phyloP scores from a whole-genome alignment of 2,888 invertebrate genomes.

The Ormyrus nitidulus region DNA sequence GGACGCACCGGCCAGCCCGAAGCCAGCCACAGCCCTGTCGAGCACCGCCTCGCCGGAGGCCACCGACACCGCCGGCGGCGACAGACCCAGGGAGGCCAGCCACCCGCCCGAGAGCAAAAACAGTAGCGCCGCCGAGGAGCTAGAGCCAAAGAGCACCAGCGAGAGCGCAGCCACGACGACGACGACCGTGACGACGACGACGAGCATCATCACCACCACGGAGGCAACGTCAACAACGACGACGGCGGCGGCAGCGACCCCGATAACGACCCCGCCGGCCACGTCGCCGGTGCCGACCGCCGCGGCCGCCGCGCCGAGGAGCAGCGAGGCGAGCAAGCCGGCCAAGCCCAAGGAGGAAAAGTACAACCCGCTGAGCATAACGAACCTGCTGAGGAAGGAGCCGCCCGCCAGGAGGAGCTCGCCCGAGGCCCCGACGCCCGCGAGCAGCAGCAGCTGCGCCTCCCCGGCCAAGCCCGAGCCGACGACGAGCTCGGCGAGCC shows the following conservation, averaged over 20 bases:
- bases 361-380: conserved; percentile 73
- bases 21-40: conserved; percentile 59
- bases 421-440: not conserved
- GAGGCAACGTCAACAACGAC: conserved; percentile 24
- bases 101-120: conserved; percentile 63
- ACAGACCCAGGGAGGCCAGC: conserved; percentile 68
- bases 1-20: conserved; percentile 67
- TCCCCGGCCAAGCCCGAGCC: conserved; percentile 51
- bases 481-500: conserved; percentile 61
- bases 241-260: conserved; percentile 61
- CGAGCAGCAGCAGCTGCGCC: not conserved
- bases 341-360: conserved; percentile 66
- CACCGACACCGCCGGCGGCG: conserved; percentile 55
- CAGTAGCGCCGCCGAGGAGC: not conserved
- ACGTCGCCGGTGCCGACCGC: conserved; percentile 25
- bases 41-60: conserved; percentile 58
- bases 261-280: conserved; percentile 62
- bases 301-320: not conserved
- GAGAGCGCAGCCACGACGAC: too few species aligned
- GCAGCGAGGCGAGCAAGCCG: not conserved
- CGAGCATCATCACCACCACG: not conserved
- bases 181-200: too few species aligned
- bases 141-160: too few species aligned
- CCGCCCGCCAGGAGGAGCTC: conserved; percentile 56
- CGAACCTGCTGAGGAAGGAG: conserved; percentile 73